These are phyloP conservation scores for Diploscapter pachys DNA, from an alignment of 1,140 invertebrate species.

Conservation along the genomic window DNA sequence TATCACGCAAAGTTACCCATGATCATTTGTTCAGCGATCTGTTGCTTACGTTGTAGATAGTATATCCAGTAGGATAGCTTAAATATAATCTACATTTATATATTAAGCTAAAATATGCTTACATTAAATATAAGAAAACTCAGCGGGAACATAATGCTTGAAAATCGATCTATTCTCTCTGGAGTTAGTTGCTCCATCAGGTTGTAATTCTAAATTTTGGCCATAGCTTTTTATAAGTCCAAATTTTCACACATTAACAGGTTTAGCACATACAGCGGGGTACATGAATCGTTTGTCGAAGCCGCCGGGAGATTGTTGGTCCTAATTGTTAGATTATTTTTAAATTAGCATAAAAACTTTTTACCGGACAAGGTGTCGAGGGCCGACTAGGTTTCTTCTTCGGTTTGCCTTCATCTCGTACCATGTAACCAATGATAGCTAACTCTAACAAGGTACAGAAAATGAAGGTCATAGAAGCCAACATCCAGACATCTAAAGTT, in stretches of 20 bases:
- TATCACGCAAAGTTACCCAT: too few species aligned
- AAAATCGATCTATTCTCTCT: conserved; percentile 47
- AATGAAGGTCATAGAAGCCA: conserved; percentile 51
- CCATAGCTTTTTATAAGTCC: background rate
- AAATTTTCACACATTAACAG: conserved; percentile 19
- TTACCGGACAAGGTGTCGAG: too few species aligned
- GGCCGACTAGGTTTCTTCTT: too few species aligned
- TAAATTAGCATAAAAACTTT: background rate
- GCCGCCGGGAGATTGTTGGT: conserved; percentile 16
- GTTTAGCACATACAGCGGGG: conserved; percentile 28
- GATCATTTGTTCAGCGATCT: conserved; percentile 14
- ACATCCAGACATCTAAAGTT: conserved; percentile 53
- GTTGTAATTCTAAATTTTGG: conserved; percentile 5
- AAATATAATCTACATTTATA: conserved; percentile 1
- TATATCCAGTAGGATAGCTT: conserved; percentile 44
- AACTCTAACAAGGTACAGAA: conserved; percentile 49
- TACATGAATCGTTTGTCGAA: conserved; percentile 54
- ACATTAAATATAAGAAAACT: conserved; percentile 43
- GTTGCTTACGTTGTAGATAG: conserved; percentile 29
- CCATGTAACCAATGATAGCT: conserved; percentile 49
- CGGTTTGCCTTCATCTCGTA: conserved; percentile 34
- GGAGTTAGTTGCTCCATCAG: conserved; percentile 34
- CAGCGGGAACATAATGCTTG: conserved; percentile 44
- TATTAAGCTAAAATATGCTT: conserved; percentile 1
- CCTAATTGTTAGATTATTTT: background rate